Conservation (phyloP, 2,113 vertebrate genomes). For the Natator depressus region DNA sequence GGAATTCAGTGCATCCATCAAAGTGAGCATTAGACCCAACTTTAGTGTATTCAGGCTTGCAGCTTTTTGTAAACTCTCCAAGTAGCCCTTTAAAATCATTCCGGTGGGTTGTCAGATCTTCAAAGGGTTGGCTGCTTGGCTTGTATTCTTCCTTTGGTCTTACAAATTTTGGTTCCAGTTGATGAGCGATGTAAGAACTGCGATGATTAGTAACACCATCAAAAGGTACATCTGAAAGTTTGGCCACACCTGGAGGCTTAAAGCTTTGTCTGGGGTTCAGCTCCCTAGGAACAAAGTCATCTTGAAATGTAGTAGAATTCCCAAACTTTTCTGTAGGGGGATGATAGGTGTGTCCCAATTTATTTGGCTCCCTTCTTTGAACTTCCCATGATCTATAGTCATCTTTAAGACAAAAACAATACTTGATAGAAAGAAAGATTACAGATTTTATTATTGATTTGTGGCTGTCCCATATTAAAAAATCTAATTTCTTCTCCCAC, state of each 20-base stretch:
- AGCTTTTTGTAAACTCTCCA: conserved; percentile 79
- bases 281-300: conserved; percentile 78
- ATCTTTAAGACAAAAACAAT: conserved; percentile 76
- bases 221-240: conserved; percentile 73
- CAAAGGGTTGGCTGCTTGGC: conserved; percentile 78
- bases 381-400: conserved; percentile 82
- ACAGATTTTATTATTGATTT: not conserved
- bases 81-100: conserved; percentile 80
- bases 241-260: conserved; percentile 72
- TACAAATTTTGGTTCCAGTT: conserved; percentile 52
- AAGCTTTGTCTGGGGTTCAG: conserved; percentile 70
- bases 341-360: conserved; percentile 73
- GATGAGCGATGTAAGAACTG: conserved; percentile 73
- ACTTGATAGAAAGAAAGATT: not conserved
- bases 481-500: not conserved
- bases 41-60: conserved; percentile 73
- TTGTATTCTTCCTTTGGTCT: conserved; percentile 76
- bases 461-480: not conserved
- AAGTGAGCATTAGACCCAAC: conserved; percentile 65
- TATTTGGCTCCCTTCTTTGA: conserved; percentile 75
- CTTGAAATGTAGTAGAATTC: conserved; percentile 86
- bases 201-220: conserved; percentile 78
- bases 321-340: conserved; percentile 82
- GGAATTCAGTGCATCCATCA: conserved; percentile 82
- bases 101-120: conserved; percentile 83